phyloP scores from a whole-genome alignment of 2,797 vertebrate species.

The Coluber constrictor region DNA sequence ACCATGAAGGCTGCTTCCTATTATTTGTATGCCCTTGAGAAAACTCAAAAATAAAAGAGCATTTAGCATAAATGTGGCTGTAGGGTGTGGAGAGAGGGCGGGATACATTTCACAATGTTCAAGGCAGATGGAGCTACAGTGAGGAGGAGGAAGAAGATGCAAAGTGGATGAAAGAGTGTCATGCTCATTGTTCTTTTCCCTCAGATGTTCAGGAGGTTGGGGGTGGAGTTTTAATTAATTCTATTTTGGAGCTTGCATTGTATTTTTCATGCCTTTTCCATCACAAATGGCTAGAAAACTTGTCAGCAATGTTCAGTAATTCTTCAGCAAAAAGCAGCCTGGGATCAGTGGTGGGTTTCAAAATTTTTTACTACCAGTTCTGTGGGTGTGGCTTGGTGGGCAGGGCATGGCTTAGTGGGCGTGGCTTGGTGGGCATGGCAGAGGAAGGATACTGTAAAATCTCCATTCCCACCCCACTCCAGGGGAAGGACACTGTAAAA shows the following conservation, averaged over 20 bases:
- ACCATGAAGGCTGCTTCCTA: background rate
- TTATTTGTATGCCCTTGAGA: background rate
- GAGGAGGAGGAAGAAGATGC: background rate
- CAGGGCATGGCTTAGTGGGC: too few relatives aligned
- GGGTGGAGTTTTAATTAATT: background rate
- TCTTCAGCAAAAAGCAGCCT: background rate
- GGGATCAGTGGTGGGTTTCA: background rate
- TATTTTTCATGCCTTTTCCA: background rate
- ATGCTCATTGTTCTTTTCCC: background rate
- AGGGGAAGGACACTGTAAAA: too few relatives aligned
- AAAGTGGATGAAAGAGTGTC: background rate
- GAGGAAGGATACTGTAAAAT: too few relatives aligned
- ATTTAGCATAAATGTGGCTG: background rate
- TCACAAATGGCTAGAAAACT: background rate
- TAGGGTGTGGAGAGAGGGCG: background rate
- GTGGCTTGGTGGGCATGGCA: too few relatives aligned
- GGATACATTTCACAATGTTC: background rate
- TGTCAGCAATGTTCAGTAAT: background rate
- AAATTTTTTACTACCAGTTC: too few relatives aligned
- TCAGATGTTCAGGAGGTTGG: background rate
- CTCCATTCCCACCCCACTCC: too few relatives aligned
- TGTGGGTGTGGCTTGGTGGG: too few relatives aligned
- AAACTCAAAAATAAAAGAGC: background rate
- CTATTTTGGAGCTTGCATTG: background rate
- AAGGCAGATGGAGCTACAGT: background rate